Base-by-base conservation (phyloP, 1,140 invertebrate species). In the Acromyrmex heyeri region DNA sequence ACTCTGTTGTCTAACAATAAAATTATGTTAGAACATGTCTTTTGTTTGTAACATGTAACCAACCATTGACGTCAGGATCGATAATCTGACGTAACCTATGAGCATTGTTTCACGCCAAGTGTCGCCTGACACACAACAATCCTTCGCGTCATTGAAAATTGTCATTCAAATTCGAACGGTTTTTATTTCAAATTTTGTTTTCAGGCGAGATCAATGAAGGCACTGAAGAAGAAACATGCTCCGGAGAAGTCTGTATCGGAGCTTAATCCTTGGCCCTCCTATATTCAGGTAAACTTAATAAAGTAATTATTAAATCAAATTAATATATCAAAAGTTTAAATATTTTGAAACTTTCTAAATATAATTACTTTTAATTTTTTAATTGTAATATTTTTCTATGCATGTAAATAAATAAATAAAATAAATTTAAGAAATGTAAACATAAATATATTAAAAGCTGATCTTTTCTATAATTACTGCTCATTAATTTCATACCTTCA, bases 241-340 rank as follows among this genome's bases (percentile, higher is more conserved):
- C 82, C 70, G 16, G 95, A 95, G 50, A 92, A 92, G 5, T 92
- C 94, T 0, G 91, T 96, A 16, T 93, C 94, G 79, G 97, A 98
- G 92, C 91, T 98, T 48, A 97, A 97, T 73, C 97, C 97, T n/a
- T 97, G 96, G 96, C 98, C 98, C 1, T 94, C 96, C 24, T 98
- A 96, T 91, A 98, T 98, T 87, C 96, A 97, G 88, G 95, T 96
- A 94, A 76, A 53, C 6, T 21, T 44, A 70, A 69, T 38, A 38
- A 38, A 38, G 0, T 38, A 38, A 38, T 6, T 38, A 3, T 44
- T 24, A 55, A 53, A 6, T 53, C 10, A 38, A 44, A 7, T 10
- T 44, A 44, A 10, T 44, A 44, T 44, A 44, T 38, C 38, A 12
- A 18, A 61, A 50, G 34, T 48, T 55, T 14, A 8, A 59, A 24